phyloP scores from a whole-genome alignment of 1,140 invertebrate species.

The Adelges cooleyi region DNA sequence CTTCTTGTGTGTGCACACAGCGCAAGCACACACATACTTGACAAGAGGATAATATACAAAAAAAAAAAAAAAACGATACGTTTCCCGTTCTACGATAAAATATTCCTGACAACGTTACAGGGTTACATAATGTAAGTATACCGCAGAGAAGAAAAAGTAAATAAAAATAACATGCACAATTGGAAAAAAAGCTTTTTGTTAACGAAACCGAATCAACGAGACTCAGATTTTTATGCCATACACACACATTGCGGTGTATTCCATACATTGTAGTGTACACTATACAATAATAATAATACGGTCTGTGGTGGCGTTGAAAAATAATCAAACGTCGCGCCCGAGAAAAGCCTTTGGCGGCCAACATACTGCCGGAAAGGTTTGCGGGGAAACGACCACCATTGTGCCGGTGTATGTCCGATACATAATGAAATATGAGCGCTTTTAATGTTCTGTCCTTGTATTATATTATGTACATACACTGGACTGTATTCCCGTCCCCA shows the following conservation, averaged over 20 bases:
- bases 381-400: not conserved
- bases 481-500: no score
- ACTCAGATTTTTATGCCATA: not conserved
- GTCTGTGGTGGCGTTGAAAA: not conserved
- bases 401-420: not conserved
- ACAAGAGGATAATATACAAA: no score
- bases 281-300: not conserved
- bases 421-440: slow-evolving; percentile 23
- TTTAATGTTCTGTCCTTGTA: not conserved
- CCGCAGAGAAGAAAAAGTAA: slow-evolving; percentile 5
- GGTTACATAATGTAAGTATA: no score
- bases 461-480: no score
- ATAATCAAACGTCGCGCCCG: slow-evolving; percentile 7
- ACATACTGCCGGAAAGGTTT: not conserved
- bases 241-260: not conserved
- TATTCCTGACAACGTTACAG: no score
- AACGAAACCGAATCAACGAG: slow-evolving; percentile 21
- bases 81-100: no score
- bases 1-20: no score
- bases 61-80: no score
- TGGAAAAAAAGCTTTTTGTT: slow-evolving; percentile 26
- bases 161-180: slow-evolving; percentile 5
- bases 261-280: not conserved
- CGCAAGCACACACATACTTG: no score
- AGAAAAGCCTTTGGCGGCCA: not conserved